Percentiles rank a stretch among this genome's conserved stretches.
phyloP scores from a whole-genome alignment of 2,797 vertebrate species.

The Pyrocephalus nanus region DNA sequence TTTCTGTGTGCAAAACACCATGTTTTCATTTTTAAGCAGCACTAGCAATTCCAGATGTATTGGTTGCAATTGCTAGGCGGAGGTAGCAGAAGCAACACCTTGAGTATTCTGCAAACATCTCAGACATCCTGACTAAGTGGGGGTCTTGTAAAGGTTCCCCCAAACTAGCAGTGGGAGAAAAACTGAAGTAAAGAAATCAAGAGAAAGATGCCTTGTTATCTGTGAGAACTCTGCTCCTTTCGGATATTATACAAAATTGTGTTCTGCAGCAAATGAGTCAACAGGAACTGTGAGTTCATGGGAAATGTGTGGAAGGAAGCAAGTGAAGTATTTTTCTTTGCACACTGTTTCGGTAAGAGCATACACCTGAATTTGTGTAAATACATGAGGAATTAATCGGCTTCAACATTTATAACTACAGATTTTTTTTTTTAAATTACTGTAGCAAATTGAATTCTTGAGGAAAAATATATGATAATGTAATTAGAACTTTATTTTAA shows the following conservation, averaged over 20 bases:
- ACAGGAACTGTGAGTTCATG: background rate
- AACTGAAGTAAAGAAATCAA: background rate
- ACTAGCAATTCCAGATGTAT: background rate
- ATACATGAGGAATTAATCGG: background rate
- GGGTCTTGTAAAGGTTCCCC: background rate
- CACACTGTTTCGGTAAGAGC: background rate
- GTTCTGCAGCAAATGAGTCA: background rate
- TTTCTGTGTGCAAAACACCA: background rate
- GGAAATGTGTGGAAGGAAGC: background rate
- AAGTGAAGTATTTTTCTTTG: background rate
- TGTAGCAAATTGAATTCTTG: background rate
- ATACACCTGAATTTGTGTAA: background rate
- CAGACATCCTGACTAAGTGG: background rate
- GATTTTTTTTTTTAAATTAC: background rate
- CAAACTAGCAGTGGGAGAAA: background rate
- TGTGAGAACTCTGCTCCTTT: background rate
- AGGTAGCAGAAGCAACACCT: background rate
- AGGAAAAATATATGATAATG: background rate
- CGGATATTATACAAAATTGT: background rate
- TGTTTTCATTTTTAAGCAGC: background rate
- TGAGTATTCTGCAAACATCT: background rate
- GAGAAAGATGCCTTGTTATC: background rate
- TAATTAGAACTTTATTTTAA: constrained; percentile 21
- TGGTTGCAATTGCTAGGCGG: background rate
- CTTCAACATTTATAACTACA: background rate